Evolutionary conservation across 2,113 vertebrate species (phyloP).

Genomic region (Phrynosoma blainvillii): DNA sequence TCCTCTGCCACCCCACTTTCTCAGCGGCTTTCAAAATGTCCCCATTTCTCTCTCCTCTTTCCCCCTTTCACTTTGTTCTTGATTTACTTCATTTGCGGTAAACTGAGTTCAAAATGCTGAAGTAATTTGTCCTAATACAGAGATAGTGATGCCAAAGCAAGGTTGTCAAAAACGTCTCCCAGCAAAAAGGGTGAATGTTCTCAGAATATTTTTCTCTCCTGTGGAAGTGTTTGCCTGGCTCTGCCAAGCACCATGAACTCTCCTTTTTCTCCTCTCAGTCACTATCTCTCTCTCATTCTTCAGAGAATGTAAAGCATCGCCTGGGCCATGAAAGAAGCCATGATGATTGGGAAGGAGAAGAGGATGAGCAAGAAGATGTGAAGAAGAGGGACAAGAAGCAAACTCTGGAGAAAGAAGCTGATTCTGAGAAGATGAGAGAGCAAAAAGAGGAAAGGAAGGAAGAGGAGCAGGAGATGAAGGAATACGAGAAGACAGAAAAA

Average conservation of each 20-base stretch:
- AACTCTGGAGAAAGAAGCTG: constrained; percentile 61
- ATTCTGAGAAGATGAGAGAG: constrained; percentile 65
- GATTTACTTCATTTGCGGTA: too few species aligned
- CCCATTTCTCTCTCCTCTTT: too few species aligned
- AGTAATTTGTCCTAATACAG: too few species aligned
- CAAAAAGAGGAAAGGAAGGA: constrained; percentile 62
- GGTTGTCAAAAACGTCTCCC: too few species aligned
- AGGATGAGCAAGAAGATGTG: constrained; percentile 50
- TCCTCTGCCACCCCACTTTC: too few species aligned
- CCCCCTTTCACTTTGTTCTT: too few species aligned
- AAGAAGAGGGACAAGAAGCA: constrained; percentile 52
- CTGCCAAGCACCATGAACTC: neutral
- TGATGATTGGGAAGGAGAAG: constrained; percentile 27
- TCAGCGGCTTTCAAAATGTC: too few species aligned
- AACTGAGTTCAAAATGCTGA: too few species aligned
- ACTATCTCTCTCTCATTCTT: neutral
- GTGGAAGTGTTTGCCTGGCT: too few species aligned
- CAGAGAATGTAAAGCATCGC: constrained; percentile 28
- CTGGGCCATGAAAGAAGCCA: constrained; percentile 10
- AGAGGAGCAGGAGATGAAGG: constrained; percentile 66
- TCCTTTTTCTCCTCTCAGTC: neutral
- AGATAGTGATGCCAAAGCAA: too few species aligned
- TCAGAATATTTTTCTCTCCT: too few species aligned
- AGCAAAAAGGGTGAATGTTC: too few species aligned
- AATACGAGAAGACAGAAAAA: constrained; percentile 74